These are phyloP conservation scores for Troides helena DNA, from an alignment of 2,888 invertebrate genomes.

Conservation along the genomic window DNA sequence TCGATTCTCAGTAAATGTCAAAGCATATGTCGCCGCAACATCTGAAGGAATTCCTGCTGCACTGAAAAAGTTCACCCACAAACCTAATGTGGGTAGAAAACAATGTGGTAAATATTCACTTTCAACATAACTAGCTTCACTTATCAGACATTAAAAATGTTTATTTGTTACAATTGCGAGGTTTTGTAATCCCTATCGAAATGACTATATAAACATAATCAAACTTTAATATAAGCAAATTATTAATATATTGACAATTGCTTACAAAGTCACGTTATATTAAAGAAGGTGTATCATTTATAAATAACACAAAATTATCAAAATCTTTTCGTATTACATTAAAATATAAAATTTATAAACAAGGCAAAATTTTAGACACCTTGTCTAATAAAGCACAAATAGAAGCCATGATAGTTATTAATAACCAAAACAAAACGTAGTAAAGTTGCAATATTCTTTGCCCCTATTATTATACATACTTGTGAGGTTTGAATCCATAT, in stretches of 20 bases:
- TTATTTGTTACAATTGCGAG: not conserved
- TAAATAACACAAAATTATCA: not conserved
- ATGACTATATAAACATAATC: not conserved
- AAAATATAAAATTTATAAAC: not conserved
- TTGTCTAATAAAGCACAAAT: not conserved
- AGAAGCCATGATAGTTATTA: not conserved
- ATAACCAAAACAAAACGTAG: conserved; percentile 3
- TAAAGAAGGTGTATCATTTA: not conserved
- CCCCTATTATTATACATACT: conserved; percentile 35
- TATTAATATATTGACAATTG: not conserved
- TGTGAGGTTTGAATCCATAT: conserved; percentile 65
- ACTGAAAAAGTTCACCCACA: conserved; percentile 93
- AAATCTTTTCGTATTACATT: not conserved
- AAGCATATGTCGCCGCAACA: conserved; percentile 90
- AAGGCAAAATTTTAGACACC: not conserved
- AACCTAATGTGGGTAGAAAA: conserved; percentile 59
- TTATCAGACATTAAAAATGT: not conserved
- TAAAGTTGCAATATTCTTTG: not conserved
- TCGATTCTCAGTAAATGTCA: conserved; percentile 91
- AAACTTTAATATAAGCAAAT: not conserved
- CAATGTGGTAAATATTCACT: not conserved
- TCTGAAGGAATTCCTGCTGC: conserved; percentile 90
- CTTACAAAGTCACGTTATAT: not conserved
- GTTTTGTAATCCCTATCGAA: too few species aligned
- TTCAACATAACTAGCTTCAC: not conserved